Evolutionary conservation across 2,113 vertebrate genomes (phyloP).

Genomic region (Vimba vimba): DNA sequence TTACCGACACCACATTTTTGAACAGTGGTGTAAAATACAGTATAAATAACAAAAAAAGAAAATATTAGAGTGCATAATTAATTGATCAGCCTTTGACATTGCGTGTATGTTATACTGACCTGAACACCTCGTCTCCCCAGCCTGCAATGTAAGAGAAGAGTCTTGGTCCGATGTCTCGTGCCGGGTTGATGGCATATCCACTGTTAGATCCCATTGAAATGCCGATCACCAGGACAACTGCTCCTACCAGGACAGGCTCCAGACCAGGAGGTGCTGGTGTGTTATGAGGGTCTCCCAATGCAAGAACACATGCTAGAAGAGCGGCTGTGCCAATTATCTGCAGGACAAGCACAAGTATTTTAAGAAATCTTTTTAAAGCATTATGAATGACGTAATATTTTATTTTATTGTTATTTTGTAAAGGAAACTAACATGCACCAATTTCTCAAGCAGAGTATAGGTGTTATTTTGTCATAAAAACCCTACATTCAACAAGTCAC

Average conservation of each 20-base stretch:
- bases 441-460: no score
- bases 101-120: constrained; percentile 49
- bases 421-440: no score
- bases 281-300: constrained; percentile 74
- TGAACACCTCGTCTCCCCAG: constrained; percentile 84
- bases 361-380: background rate
- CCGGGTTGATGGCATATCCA: constrained; percentile 83
- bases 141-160: constrained; percentile 82
- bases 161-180: constrained; percentile 81
- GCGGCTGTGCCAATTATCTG: constrained; percentile 79
- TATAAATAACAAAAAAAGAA: background rate
- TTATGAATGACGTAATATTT: no score
- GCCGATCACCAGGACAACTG: constrained; percentile 73
- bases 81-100: background rate
- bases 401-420: no score
- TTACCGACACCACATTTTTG: background rate
- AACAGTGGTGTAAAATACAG: no score
- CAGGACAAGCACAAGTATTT: background rate
- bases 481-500: no score
- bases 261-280: constrained; percentile 68
- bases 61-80: background rate
- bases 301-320: constrained; percentile 76
- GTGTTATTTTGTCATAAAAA: no score
- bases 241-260: constrained; percentile 74
- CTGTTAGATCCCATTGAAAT: constrained; percentile 80